phyloP scores from a whole-genome alignment of 1,140 invertebrate species.

The Aleiodes sp. region DNA sequence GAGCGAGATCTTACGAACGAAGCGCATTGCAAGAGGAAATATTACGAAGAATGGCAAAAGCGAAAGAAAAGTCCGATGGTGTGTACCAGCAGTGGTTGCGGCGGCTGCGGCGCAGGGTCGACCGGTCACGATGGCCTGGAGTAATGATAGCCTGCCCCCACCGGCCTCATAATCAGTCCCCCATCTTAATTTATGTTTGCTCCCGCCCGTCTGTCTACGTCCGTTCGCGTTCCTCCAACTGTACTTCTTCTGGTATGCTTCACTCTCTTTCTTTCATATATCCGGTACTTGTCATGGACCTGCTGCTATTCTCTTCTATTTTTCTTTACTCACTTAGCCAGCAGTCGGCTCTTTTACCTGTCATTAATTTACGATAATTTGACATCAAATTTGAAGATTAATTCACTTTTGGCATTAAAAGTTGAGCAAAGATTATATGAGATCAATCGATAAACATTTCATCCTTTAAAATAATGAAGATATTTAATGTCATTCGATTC shows the following conservation, averaged over 20 bases:
- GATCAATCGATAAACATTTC: background rate
- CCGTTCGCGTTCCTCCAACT: conserved; percentile 35
- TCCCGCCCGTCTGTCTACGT: conserved; percentile 55
- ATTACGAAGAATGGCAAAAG: conserved; percentile 23
- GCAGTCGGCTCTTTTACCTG: background rate
- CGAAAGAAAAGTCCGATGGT: conserved; percentile 36
- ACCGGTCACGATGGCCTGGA: conserved; percentile 62
- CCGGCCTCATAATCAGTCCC: conserved; percentile 64
- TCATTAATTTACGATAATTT: background rate
- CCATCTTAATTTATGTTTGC: conserved; percentile 66
- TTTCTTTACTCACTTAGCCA: conserved; percentile 52
- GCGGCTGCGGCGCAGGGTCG: conserved; percentile 61
- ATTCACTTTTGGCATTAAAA: too few relatives aligned
- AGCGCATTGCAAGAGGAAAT: conserved; percentile 13
- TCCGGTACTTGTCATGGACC: conserved; percentile 46
- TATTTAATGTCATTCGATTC: background rate
- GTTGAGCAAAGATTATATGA: background rate
- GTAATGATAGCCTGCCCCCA: conserved; percentile 64
- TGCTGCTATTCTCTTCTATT: conserved; percentile 47
- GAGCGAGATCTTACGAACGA: background rate
- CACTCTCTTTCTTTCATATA: conserved; percentile 41
- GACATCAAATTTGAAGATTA: background rate
- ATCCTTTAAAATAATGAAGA: background rate
- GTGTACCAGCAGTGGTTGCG: conserved; percentile 49
- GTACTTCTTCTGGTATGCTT: conserved; percentile 1